A percentile compares a stretch with the other conserved stretches of the same genome.
Evolutionary conservation across 2,888 invertebrate genomes (phyloP).

Genomic region (Bursaphelenchus okinawaensis): DNA sequence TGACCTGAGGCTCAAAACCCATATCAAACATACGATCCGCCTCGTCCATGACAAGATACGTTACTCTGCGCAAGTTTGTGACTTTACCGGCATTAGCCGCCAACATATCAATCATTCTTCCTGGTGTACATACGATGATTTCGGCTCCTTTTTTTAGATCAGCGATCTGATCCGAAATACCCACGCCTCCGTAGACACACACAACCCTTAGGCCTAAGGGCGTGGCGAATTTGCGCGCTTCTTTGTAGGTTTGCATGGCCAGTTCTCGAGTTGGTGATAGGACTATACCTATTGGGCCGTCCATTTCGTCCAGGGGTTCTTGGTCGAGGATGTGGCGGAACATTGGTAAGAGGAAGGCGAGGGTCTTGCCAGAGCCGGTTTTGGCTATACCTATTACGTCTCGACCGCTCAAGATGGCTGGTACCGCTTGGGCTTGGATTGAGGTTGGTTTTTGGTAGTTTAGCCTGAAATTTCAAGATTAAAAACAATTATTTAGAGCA

Average conservation of each 20-base stretch:
- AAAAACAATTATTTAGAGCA: not conserved
- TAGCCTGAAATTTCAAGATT: conserved; percentile 52
- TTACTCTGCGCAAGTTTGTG: conserved; percentile 90
- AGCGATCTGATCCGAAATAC: conserved; percentile 89
- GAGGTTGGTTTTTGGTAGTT: conserved; percentile 94
- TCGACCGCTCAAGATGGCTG: conserved; percentile 80
- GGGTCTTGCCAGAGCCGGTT: conserved; percentile 86
- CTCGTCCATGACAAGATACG: conserved; percentile 94
- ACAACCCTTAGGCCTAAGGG: conserved; percentile 75
- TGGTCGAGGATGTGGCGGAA: conserved; percentile 93
- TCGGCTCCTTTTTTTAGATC: conserved; percentile 92
- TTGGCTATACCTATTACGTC: conserved; percentile 98
- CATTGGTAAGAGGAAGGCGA: conserved; percentile 96
- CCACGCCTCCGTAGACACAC: conserved; percentile 97
- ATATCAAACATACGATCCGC: conserved; percentile 99
- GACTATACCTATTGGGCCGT: conserved; percentile 91
- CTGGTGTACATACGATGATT: conserved; percentile 97
- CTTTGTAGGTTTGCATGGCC: conserved; percentile 95
- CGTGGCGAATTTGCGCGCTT: conserved; percentile 89
- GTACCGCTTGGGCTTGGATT: conserved; percentile 92
- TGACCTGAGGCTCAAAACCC: conserved; percentile 92
- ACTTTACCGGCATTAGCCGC: conserved; percentile 96
- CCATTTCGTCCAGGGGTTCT: conserved; percentile 83
- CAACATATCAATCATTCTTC: conserved; percentile 98
- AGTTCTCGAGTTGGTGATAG: conserved; percentile 97